Evolutionary conservation across 1,140 invertebrate genomes (phyloP), one percentile per base, ranked within the genome.

Genomic region (Drosophila suzukii): DNA sequence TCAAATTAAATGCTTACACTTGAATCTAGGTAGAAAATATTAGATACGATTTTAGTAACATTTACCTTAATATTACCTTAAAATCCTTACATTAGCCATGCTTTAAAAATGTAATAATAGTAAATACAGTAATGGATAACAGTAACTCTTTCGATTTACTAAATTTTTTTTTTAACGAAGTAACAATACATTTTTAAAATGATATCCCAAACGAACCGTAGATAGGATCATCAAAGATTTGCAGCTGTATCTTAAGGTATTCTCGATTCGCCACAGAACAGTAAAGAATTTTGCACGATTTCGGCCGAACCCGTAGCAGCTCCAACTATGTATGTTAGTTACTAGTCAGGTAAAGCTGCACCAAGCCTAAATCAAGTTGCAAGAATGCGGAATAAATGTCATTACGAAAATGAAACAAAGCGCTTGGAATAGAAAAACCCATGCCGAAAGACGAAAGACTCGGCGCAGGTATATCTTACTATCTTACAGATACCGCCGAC

Each of bases 331-430:
- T 50, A 20, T 41, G 78, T 43, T 54, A 30, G 62, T 44, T 30
- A 34, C 55, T 27, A 44, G 39, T 0, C 8, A 34, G 32, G 8
- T 2, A 10, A 34, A 10, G 11, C 65, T 53, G 56, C 62, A 80
- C 82, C 82, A 86, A 82, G 83, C 83, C 79, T 88, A 88, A 86
- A 88, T 83, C 79, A 79, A 88, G 84, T 90, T 89, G 81, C 77
- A 89, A 89, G 85, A 89, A 89, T 89, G 84, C 84, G 84, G 84
- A 89, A 89, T 89, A 89, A 89, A 89, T 89, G 84, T 89, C 84
- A 89, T 71, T 81, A 56, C 47, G 27, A 61, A 72, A 60, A 41
- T 15, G n/a, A 50, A 71, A 56, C 38, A 68, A 61, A 61, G 47
- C 20, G 6, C 32, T 8, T 49, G 20, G 20, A 71, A 53, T 58